Percentiles rank a stretch among this genome's conserved stretches.
Conservation (phyloP, 2,888 invertebrate genomes). For the Epinotia nisella region DNA sequence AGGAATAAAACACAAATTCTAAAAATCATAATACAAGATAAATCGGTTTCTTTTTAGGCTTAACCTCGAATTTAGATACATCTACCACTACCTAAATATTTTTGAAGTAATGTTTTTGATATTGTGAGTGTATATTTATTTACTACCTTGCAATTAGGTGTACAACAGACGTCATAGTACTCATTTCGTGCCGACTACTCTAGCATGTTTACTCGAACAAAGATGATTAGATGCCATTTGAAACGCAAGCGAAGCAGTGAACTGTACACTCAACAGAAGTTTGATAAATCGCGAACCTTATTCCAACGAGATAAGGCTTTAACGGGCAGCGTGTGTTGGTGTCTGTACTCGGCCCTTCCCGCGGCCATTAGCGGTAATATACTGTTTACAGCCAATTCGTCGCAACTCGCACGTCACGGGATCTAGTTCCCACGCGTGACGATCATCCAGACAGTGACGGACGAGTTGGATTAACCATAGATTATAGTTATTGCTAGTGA, state of each 20-base stretch:
- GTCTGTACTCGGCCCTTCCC: conserved; percentile 13
- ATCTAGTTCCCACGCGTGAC: conserved; percentile 38
- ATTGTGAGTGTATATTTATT: too few relatives aligned
- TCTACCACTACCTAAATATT: too few relatives aligned
- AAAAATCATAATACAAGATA: too few relatives aligned
- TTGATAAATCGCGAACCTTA: not conserved
- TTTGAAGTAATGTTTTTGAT: too few relatives aligned
- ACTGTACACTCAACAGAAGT: not conserved
- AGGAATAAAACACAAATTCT: too few relatives aligned
- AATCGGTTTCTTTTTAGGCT: too few relatives aligned
- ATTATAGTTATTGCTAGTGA: not conserved
- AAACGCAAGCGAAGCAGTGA: not conserved
- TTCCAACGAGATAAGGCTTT: not conserved
- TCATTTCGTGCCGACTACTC: conserved; percentile 62
- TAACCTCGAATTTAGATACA: too few relatives aligned
- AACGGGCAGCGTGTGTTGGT: not conserved
- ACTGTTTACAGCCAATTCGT: conserved; percentile 28
- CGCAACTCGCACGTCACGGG: conserved; percentile 35
- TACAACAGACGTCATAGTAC: too few relatives aligned
- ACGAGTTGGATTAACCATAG: conserved; percentile 1
- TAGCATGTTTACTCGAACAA: conserved; percentile 9
- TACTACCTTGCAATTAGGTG: too few relatives aligned
- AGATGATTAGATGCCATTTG: not conserved
- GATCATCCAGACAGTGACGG: conserved; percentile 23
- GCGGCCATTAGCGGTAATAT: conserved; percentile 36